Conservation (phyloP, 2,113 vertebrate genomes). For the Microcebus lehilahytsara region DNA sequence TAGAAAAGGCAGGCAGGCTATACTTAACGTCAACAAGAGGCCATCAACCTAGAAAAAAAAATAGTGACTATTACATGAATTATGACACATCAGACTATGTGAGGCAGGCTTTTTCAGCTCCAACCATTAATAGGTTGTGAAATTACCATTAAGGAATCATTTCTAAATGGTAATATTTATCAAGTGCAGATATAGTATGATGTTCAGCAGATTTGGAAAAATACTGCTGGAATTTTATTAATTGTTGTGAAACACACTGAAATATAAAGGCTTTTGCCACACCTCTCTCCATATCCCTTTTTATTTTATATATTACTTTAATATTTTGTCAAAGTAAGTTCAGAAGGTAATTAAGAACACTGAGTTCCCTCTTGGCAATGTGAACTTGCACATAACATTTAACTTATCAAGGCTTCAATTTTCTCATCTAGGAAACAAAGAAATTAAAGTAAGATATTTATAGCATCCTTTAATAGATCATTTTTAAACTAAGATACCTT, state of each 20-base stretch:
- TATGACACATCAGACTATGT: background rate
- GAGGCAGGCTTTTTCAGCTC: background rate
- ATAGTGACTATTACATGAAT: background rate
- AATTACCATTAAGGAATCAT: conserved; percentile 33
- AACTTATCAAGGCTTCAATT: background rate
- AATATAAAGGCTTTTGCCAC: background rate
- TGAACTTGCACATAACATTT: background rate
- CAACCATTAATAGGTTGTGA: background rate
- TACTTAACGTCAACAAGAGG: conserved; percentile 55
- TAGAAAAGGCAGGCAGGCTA: conserved; percentile 45
- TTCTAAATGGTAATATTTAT: conserved; percentile 40
- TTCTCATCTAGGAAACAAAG: background rate
- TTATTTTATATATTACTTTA: background rate
- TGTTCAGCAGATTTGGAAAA: background rate
- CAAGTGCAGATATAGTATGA: background rate
- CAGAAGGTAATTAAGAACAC: background rate
- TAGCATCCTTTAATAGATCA: background rate
- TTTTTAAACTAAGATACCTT: background rate
- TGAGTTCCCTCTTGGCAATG: background rate
- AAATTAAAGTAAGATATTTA: background rate
- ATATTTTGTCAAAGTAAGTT: background rate
- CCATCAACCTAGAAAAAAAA: background rate
- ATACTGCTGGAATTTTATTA: background rate
- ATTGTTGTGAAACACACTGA: background rate
- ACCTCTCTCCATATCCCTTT: background rate